Percentiles rank a stretch among this genome's conserved stretches.
Conservation (phyloP, 35 echinoderm and acorn worm genomes). For the Diadema setosum region DNA sequence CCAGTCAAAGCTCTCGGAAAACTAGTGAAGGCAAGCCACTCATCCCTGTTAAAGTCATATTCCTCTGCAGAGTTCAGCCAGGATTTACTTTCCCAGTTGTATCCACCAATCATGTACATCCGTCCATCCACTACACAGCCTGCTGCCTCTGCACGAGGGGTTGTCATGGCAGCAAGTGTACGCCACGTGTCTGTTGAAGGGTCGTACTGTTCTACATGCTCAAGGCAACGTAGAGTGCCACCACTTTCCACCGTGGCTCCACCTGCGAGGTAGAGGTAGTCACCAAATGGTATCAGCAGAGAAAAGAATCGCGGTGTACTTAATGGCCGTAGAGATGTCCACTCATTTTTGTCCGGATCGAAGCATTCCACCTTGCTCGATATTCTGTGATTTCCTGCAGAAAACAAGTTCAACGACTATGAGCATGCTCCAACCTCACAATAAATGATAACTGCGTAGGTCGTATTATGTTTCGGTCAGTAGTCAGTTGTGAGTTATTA, state of each 20-base stretch:
- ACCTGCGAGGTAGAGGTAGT: slow-evolving; percentile 75
- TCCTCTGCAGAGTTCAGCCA: slow-evolving; percentile 79
- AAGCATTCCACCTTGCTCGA: slow-evolving; percentile 85
- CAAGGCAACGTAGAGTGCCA: slow-evolving; percentile 51
- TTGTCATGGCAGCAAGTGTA: slow-evolving; percentile 30
- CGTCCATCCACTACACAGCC: slow-evolving; percentile 46
- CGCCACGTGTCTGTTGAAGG: slow-evolving; percentile 71
- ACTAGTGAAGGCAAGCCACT: slow-evolving; percentile 42
- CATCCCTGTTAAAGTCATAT: slow-evolving; percentile 62
- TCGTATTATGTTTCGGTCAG: no score
- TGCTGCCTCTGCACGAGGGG: slow-evolving; percentile 73
- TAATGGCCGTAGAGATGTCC: slow-evolving; percentile 43
- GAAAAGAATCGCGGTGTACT: slow-evolving; percentile 79
- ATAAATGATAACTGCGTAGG: no score
- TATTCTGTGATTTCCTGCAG: slow-evolving; percentile 68
- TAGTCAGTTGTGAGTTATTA: no score
- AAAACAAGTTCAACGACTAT: no score
- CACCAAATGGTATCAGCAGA: slow-evolving; percentile 45
- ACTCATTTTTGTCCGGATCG: slow-evolving; percentile 26
- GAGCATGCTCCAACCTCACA: no score
- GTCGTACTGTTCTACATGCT: slow-evolving; percentile 69
- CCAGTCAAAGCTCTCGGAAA: slow-evolving; percentile 81
- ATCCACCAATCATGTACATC: slow-evolving; percentile 90
- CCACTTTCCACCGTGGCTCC: slow-evolving; percentile 70
- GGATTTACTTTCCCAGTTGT: slow-evolving; percentile 83